phyloP scores from a whole-genome alignment of 2,797 vertebrate species.

The Hyperoplus lanceolatus region DNA sequence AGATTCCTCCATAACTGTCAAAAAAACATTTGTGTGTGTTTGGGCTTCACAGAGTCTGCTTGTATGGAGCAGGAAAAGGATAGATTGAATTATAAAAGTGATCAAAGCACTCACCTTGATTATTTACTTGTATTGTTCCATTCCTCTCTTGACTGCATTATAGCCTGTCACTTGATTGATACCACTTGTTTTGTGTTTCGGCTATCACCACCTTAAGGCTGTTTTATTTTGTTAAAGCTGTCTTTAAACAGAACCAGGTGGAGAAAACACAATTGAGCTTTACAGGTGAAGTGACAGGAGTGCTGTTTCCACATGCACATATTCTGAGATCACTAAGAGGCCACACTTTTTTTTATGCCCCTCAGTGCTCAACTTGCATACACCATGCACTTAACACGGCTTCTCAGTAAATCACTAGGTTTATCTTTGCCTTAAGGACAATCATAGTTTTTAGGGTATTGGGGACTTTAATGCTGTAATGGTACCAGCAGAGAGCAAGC shows the following conservation, averaged over 20 bases:
- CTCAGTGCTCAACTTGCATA: conserved; percentile 15
- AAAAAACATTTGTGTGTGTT: not conserved
- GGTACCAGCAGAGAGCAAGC: conserved; percentile 29
- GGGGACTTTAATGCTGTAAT: conserved; percentile 52
- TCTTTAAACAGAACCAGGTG: conserved; percentile 49
- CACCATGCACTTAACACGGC: conserved; percentile 41
- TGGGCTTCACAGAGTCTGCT: not conserved
- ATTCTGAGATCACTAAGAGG: conserved; percentile 47
- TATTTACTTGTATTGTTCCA: conserved; percentile 46
- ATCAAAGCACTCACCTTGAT: conserved; percentile 55
- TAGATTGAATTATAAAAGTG: conserved; percentile 37
- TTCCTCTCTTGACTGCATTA: conserved; percentile 12
- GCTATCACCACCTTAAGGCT: conserved; percentile 10
- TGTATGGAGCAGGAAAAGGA: not conserved
- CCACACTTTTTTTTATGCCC: conserved; percentile 34
- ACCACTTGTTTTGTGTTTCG: conserved; percentile 50
- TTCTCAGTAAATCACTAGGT: conserved; percentile 68
- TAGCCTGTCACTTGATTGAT: conserved; percentile 39
- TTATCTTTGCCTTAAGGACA: conserved; percentile 47
- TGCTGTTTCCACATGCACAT: conserved; percentile 28
- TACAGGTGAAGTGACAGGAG: conserved; percentile 11
- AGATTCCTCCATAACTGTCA: not conserved
- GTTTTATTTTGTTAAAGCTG: not conserved
- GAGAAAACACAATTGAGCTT: conserved; percentile 25
- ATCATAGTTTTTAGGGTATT: conserved; percentile 66